A percentile compares a stretch with the other conserved stretches of the same genome.
These are phyloP conservation scores for Chrysomallon squamiferum DNA, from an alignment of 1,140 invertebrate species.

Conservation along the genomic window DNA sequence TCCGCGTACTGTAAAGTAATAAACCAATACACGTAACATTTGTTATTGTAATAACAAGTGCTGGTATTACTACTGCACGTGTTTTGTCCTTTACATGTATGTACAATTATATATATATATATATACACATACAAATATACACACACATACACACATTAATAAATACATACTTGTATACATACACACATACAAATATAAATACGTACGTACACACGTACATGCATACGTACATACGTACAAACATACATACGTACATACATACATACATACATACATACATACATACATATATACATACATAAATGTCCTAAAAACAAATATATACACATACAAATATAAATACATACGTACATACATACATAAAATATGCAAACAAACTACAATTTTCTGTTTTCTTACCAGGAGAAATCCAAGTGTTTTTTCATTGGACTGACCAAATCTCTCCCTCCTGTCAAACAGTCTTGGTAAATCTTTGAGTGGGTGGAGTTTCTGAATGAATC, in stretches of 20 bases:
- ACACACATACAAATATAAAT: background rate
- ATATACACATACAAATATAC: background rate
- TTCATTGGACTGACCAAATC: conserved; percentile 46
- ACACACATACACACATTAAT: background rate
- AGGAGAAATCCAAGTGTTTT: conserved; percentile 56
- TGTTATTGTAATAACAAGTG: no score
- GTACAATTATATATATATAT: no score
- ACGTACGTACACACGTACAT: background rate
- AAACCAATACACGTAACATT: no score
- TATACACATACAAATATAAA: background rate
- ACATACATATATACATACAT: background rate
- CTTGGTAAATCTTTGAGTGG: conserved; percentile 48
- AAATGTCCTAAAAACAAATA: background rate
- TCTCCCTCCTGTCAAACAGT: conserved; percentile 41
- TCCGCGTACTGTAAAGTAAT: no score
- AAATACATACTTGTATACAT: background rate
- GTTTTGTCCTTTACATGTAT: no score
- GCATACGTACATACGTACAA: background rate
- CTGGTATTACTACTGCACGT: no score
- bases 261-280: background rate
- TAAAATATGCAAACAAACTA: no score
- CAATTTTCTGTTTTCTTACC: no score
- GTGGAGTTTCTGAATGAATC: conserved; percentile 51
- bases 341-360: background rate
- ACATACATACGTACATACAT: background rate